Base-by-base conservation (phyloP, 2,888 invertebrate genomes). In the Heliothis peltigera region DNA sequence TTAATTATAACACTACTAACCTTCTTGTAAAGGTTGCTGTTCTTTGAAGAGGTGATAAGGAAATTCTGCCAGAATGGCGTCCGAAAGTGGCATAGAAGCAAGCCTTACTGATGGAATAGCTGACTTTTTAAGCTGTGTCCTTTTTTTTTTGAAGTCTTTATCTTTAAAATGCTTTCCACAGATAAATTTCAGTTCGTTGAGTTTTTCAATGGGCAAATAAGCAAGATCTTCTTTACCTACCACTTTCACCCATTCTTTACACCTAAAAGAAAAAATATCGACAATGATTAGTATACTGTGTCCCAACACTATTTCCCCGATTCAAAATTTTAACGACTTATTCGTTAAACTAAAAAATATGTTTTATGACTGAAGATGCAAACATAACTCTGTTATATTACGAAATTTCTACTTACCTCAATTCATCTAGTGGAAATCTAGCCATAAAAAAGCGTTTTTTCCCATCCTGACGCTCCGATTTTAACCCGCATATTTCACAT, bases 391-490 rank as follows among this genome's bases (percentile, higher is more conserved):
- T n/a, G n/a, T 12, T n/a, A 42, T 42, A 1, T n/a, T 17, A 42
- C 3, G n/a, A 15, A n/a, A 4, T 4, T 42, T 7, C 25, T 25
- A 25, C 42, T 42, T n/a, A 42, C 32, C 32, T 6, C 1, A 10
- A 6, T 32, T 32, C 32, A 32, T 32, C 32, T 7, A 32, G 7
- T 8, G 32, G 32, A 3, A 32, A 32, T 32, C 32, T 3, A 2
- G 56, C 52, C 56, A 63, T 63, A 39, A 63, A 63, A 44, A 51
- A 19, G 18, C 56, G 49, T 52, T 63, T 56, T 49, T 63, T 22
- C 2, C 21, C 21, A 10, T 8, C 32, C 51, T 49, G 7, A 32
- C 12, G 4, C 43, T 4, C 21, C 64, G 64, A 21, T 28, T 8
- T 51, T 47, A 53, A 64, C 6, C 25, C 25, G 25, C 64, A 64